Conservation (phyloP, 2,113 vertebrate genomes). For the Tursiops truncatus region DNA sequence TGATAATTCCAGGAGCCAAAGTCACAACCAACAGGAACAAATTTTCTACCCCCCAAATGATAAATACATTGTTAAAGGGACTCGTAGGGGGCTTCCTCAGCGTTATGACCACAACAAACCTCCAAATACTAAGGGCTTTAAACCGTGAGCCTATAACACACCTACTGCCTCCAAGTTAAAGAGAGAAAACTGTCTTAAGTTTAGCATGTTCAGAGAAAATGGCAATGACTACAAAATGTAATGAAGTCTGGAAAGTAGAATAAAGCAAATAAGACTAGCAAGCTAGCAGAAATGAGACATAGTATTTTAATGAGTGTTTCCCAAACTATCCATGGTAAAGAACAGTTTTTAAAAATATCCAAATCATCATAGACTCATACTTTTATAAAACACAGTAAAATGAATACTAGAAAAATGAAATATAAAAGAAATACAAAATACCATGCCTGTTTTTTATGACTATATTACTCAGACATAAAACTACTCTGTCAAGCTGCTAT, state of each 20-base stretch:
- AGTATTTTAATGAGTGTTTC: constrained; percentile 16
- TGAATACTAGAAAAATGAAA: constrained; percentile 31
- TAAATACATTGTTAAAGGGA: neutral
- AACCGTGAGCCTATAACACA: neutral
- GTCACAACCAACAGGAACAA: neutral
- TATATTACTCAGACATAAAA: neutral
- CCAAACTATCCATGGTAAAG: constrained; percentile 26
- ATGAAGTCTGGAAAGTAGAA: neutral
- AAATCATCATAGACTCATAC: neutral
- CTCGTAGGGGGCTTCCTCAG: neutral
- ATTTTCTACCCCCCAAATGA: neutral
- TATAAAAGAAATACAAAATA: constrained; percentile 29
- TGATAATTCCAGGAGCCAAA: neutral
- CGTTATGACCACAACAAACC: neutral
- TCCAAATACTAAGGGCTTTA: neutral
- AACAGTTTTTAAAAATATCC: neutral
- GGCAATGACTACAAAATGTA: neutral
- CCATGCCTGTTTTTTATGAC: neutral
- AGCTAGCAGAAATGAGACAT: neutral
- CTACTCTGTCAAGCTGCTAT: neutral
- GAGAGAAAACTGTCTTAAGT: neutral
- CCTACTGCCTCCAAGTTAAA: neutral
- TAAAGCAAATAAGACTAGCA: neutral
- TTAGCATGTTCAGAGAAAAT: neutral
- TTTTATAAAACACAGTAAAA: constrained; percentile 48